Evolutionary conservation across 1,140 invertebrate species (phyloP), one percentile per base, ranked within the genome.

Genomic region (Plutomurus gul): DNA sequence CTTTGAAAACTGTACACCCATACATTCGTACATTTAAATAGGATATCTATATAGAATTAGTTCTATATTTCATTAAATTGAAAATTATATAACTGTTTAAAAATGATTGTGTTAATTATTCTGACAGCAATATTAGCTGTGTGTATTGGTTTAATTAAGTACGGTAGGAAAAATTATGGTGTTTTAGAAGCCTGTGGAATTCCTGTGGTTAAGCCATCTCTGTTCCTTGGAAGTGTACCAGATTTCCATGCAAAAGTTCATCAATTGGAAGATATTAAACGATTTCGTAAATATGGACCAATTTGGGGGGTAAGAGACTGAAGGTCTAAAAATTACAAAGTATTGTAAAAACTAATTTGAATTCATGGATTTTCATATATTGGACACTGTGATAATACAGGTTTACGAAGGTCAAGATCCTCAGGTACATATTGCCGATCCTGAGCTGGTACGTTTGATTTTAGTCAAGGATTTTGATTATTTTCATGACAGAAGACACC

Each of bases 381-480:
- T 60, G 22, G 20, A 60, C 8, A 43, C 8, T 8, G 40, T 43
- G 40, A 43, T 25, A 60, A 5, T 71, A 4, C 10, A 72, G 70
- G 36, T 72, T 5, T 72, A 72, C 22, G 36, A 72, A 72, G 80
- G 80, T 13, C 22, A 76, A 51, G 39, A 51, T 37, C 51, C 80
- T 25, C 76, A 81, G 72, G 11, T 81, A 18, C 30, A 75, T 39
- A n/a, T 81, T 27, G 27, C 39, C 0, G 87, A 88, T 83, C 86
- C 86, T 20, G 87, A 87, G 78, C 81, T 90, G 18, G 84, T 88
- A 3, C 49, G 76, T 8, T n/a, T 71, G 7, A 77, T 77, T 36
- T 49, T 77, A 10, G 76, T 77, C 0, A 71, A 72, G 25, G 80
- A 81, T 70, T 78, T 75, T 20, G 76, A 78, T 16, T 39, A 76